Evolutionary conservation across 2,113 vertebrate species (phyloP), one percentile per base, ranked within the genome.

Genomic region (Cyanistes caeruleus): DNA sequence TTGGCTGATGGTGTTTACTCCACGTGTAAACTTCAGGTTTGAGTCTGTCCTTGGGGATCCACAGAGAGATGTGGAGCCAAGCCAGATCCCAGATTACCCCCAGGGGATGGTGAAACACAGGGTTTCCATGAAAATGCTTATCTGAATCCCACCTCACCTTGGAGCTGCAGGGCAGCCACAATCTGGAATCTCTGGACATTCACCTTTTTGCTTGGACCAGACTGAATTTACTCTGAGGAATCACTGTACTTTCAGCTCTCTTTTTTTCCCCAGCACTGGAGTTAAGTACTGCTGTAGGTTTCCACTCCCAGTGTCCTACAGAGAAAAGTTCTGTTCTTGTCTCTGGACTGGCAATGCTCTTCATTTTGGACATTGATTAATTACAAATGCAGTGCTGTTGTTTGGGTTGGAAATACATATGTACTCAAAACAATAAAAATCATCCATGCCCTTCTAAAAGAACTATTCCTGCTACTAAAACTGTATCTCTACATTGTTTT

Each of bases 281-380:
- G 19, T 27, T 17, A 52, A 82, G 56, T 48, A 6, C 11, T 1
- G 7, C 75, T 69, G 64, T 11, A 70, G 60, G 23, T 68, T 87
- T 63, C 86, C 64, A 52, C 44, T 31, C n/a, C 39, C 6, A 4
- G n/a, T 55, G 43, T 62, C 48, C 69, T 68, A 24, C 56, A 64
- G 55, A 75, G 44, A 49, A 46, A 51, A 64, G 18, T 48, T 60
- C 69, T 7, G 14, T 48, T 78, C 70, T 73, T 5, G 21, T 56
- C 43, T 81, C 35, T 6, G 10, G 60, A 39, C 51, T 84, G 84
- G 76, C 70, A 81, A 9, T 18, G 59, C 69, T 80, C 73, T 76
- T 78, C 5, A 10, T 4, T 63, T 78, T 23, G 64, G 89, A 37
- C 81, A 78, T 11, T 91, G 94, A 94, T 94, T 76, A 68, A 95